Evolutionary conservation across 2,113 vertebrate species (phyloP).

Genomic region (Falcunculus frontatus): DNA sequence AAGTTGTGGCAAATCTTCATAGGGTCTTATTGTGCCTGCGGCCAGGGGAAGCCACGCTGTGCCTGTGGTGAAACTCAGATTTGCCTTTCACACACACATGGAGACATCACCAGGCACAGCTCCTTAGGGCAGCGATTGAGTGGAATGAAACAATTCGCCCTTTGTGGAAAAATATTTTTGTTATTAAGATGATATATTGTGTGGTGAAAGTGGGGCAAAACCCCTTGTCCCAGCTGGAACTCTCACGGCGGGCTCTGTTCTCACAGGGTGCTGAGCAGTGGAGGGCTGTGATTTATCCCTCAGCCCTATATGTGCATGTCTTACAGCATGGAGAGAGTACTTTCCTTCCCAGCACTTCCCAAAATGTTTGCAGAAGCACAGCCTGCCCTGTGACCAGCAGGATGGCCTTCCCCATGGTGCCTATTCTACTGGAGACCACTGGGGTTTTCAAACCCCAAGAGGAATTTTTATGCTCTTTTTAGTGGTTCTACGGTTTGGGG

Average conservation of each 20-base stretch:
- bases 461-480: background rate
- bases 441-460: background rate
- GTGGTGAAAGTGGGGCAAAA: background rate
- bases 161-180: background rate
- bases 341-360: background rate
- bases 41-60: background rate
- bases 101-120: background rate
- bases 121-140: background rate
- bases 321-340: background rate
- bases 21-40: background rate
- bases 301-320: accelerated
- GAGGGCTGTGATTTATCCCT: background rate
- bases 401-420: background rate
- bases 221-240: background rate
- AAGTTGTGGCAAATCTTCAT: accelerated
- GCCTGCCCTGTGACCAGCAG: background rate
- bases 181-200: background rate
- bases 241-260: background rate
- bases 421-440: background rate
- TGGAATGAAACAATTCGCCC: background rate
- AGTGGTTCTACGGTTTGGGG: background rate
- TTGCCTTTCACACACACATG: accelerated
- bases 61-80: background rate
- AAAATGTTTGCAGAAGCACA: background rate
- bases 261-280: background rate